Evolutionary conservation across 2,888 invertebrate species (phyloP).

Genomic region (Erynnis tages): DNA sequence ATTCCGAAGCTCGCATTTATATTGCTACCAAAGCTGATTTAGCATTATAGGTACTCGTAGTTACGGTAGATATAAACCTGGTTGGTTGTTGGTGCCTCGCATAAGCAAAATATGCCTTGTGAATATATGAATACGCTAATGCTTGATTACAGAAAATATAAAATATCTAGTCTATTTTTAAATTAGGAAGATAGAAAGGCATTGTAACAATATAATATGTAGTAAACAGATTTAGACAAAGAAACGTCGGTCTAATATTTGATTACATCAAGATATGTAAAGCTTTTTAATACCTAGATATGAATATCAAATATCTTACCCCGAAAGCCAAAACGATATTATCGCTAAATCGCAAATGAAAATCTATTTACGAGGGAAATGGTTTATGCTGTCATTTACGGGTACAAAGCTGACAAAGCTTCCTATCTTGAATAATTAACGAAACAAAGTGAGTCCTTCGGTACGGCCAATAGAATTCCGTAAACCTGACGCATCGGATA

Average conservation of each 20-base stretch:
- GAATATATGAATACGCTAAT: no score
- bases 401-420: conserved; percentile 18
- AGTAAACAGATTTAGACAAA: no score
- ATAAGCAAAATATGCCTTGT: no score
- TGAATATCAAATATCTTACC: conserved; percentile 19
- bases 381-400: conserved; percentile 21
- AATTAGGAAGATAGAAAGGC: no score
- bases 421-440: conserved; percentile 28
- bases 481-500: conserved; percentile 4
- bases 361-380: conserved; percentile 19
- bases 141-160: no score
- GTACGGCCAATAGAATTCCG: conserved; percentile 15
- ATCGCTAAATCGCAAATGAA: conserved; percentile 21
- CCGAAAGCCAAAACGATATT: conserved; percentile 15
- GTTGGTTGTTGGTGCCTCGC: no score
- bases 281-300: conserved; percentile 10
- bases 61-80: no score
- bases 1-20: no score
- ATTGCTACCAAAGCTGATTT: no score
- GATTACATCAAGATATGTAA: conserved; percentile 10
- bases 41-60: no score
- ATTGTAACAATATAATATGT: no score
- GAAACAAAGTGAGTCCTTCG: conserved; percentile 24
- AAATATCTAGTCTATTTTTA: no score
- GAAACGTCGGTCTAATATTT: conserved; percentile 16